phyloP scores from a whole-genome alignment of 2,113 vertebrate genomes.

The Columba livia region DNA sequence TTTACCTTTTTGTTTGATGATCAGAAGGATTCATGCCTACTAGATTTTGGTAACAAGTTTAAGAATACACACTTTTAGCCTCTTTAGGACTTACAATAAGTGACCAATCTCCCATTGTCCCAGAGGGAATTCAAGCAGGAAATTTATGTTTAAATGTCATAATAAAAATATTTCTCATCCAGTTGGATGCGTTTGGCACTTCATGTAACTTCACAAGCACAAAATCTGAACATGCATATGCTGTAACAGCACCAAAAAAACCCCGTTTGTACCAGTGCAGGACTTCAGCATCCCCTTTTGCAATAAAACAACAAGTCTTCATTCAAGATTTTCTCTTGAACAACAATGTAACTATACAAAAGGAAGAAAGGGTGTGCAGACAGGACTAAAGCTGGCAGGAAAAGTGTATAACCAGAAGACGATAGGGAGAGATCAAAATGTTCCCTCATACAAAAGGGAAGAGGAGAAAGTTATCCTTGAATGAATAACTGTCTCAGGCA shows the following conservation, averaged over 20 bases:
- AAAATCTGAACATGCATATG: background rate
- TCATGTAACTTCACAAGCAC: background rate
- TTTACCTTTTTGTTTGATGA: background rate
- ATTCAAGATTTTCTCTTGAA: background rate
- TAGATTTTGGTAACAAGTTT: background rate
- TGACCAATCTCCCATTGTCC: background rate
- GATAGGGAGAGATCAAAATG: background rate
- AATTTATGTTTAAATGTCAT: background rate
- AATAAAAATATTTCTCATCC: background rate
- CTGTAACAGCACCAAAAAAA: background rate
- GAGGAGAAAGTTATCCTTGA: background rate
- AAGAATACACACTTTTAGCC: background rate
- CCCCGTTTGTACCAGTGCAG: background rate
- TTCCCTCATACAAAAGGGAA: background rate
- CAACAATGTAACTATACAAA: background rate
- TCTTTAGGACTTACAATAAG: background rate
- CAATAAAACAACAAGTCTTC: background rate
- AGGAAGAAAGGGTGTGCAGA: background rate
- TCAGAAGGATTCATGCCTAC: background rate
- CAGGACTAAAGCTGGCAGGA: background rate
- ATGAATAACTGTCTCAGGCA: background rate
- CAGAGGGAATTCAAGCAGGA: background rate
- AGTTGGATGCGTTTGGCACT: background rate
- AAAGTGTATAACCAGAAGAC: background rate
- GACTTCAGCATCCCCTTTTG: background rate